Base-by-base conservation (phyloP, 2,888 invertebrate species). In the Ypsolopha sequella region DNA sequence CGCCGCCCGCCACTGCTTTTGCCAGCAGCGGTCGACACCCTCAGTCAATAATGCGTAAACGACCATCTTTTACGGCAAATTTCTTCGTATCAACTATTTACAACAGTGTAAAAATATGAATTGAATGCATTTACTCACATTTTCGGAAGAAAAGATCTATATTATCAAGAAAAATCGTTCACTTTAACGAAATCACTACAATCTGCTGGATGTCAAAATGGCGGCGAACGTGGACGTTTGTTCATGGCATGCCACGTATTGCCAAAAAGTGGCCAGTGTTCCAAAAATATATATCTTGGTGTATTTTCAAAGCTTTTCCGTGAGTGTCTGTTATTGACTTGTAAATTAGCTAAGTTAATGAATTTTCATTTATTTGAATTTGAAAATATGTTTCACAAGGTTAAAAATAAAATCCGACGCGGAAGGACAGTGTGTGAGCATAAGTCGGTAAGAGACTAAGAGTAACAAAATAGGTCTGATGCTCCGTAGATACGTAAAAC, bases 141-240 rank as follows among this genome's bases (percentile, higher is more conserved):
- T 85, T 80, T 80, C 80, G 71, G 78, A 75, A 76, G 78, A 74
- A 87, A 87, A 78, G 80, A 74, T 80, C 76, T 79, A 76, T 73
- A 82, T 80, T 87, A 87, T 80, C 80, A 86, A 82, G 86, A 87
- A 90, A 90, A 79, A 90, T 88, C 88, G 89, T 87, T 88, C 89
- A 90, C 89, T 91, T 89, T 88, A 88, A 90, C 88, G 85, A 88
- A 89, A 88, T 89, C 90, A 89, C 88, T 88, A 77, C 78, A 90
- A 89, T 88, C 90, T 89, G 88, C 90, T 91, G 90, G 89, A 90
- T 91, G 91, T 92, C 91, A 93, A 93, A 91, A 93, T 93, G 93
- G 86, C 86, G 86, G 92, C 92, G 92, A 91, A 91, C 90, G 91
- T 90, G 90, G 90, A 91, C 90, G 89, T 90, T 89, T 84, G 89